Conservation (phyloP, 2,888 invertebrate genomes). For the Dryomyza anilis region DNA sequence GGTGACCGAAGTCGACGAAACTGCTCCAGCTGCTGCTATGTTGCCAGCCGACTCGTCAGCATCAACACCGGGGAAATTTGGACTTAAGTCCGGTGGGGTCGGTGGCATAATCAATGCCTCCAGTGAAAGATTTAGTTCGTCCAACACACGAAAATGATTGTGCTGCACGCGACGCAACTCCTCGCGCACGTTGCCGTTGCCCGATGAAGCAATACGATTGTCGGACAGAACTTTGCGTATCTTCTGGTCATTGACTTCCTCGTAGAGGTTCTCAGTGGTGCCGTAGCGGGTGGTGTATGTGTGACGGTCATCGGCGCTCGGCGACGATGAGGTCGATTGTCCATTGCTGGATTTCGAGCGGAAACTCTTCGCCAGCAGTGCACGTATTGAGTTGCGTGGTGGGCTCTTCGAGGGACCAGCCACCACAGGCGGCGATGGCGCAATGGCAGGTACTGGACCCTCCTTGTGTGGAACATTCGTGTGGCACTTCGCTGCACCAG, state of each 20-base stretch:
- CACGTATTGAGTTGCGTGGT: conserved; percentile 59
- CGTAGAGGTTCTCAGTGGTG: conserved; percentile 71
- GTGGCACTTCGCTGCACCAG: conserved; percentile 67
- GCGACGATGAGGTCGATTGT: conserved; percentile 52
- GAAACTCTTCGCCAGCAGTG: conserved; percentile 57
- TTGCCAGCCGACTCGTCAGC: conserved; percentile 52
- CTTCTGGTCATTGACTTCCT: conserved; percentile 60
- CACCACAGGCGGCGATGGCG: conserved; percentile 30
- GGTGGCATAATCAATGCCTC: conserved; percentile 90
- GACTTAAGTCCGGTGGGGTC: conserved; percentile 59
- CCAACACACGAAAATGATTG: conserved; percentile 81
- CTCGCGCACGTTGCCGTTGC: conserved; percentile 77
- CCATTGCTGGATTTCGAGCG: conserved; percentile 54
- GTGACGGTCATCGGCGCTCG: conserved; percentile 62
- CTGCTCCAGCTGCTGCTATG: conserved; percentile 26
- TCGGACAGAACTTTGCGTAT: conserved; percentile 60
- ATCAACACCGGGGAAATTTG: conserved; percentile 66
- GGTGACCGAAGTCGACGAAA: conserved; percentile 27
- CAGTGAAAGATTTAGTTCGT: conserved; percentile 83
- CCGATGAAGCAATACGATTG: conserved; percentile 68
- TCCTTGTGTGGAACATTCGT: conserved; percentile 66
- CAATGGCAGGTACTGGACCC: conserved; percentile 43
- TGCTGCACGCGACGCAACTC: conserved; percentile 84
- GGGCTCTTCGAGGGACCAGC: conserved; percentile 57
- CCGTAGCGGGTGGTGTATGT: conserved; percentile 80